Evolutionary conservation across 2,888 invertebrate species (phyloP), one percentile per base, ranked within the genome.

Genomic region (Pocota personata): DNA sequence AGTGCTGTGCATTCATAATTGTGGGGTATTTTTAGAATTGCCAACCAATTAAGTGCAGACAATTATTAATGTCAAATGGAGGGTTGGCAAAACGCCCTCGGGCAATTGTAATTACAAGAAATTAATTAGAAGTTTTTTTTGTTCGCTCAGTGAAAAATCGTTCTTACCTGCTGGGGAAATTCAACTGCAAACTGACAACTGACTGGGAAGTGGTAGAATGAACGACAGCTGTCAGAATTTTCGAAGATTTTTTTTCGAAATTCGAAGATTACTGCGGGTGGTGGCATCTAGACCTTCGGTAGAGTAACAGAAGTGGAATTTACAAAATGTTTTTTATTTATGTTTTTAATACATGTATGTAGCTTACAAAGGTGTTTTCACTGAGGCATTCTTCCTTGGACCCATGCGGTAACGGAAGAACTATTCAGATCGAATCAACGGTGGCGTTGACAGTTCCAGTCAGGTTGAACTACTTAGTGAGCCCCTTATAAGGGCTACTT

Each of bases 1-100:
- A n/a, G n/a, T 30, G 48, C 10, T 16, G 69, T 21, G 48, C 60
- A 37, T 35, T 80, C 82, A 86, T 86, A 86, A 82, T 82, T 86
- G 76, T n/a, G 60, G 32, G 60, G 62, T 86, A 82, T 86, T 86
- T 86, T 82, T 86, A 82, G 77, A 80, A 80, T 80, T 80, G 66
- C 24, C 86, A 86, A 86, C 77, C 82, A 24, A 24, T n/a, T n/a
- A 76, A 72, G 52, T 55, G 76, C 43, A 40, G 40, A 77, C 52
- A 72, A 75, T 75, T 82, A 72, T 76, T 86, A 76, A 71, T 79
- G 69, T 50, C 69, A 75, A 71, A 62, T 37, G 69, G 69, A 57
- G 52, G 62, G 71, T 71, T 76, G 82, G 82, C 82, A 64, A 71
- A 77, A 86, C 82, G 76, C 86, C 86, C 82, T 86, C 66, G 72